Percentiles rank a stretch among this genome's conserved stretches.
Evolutionary conservation across 2,113 vertebrate species (phyloP).

Genomic region (Pygoscelis adeliae): DNA sequence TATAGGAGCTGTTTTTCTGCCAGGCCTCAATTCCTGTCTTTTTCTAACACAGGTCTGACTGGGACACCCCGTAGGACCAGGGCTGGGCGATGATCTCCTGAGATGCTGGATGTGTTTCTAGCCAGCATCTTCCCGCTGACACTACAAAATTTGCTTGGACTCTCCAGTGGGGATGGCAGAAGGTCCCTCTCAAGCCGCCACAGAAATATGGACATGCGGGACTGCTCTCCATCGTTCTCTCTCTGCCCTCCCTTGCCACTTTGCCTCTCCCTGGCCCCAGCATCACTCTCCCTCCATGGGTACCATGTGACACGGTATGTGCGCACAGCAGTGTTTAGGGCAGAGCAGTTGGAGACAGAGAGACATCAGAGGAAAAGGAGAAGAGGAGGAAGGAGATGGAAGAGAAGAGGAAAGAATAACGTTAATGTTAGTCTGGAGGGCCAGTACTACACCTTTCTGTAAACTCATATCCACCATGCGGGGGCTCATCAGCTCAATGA

Average conservation of each 20-base stretch:
- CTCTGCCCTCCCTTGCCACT: not conserved
- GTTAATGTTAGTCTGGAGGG: slow-evolving; percentile 77
- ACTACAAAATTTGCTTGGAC: not conserved
- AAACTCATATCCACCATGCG: slow-evolving; percentile 88
- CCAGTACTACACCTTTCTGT: slow-evolving; percentile 88
- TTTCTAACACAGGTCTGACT: not conserved
- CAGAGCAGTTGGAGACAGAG: slow-evolving; percentile 58
- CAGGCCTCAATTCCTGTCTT: not conserved
- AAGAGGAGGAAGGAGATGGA: slow-evolving; percentile 34
- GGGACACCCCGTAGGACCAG: not conserved
- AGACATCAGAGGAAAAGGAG: slow-evolving; percentile 31
- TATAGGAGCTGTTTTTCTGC: not conserved
- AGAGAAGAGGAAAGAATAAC: slow-evolving; percentile 68
- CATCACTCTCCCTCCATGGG: not conserved
- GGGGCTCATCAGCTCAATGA: slow-evolving; percentile 85
- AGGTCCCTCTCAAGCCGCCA: not conserved
- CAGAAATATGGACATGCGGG: not conserved
- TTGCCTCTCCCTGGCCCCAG: not conserved
- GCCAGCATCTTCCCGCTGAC: not conserved
- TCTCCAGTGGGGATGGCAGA: not conserved
- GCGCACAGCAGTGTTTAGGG: slow-evolving; percentile 67
- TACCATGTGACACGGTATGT: slow-evolving; percentile 76
- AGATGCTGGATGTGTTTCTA: not conserved
- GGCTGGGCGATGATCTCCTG: not conserved
- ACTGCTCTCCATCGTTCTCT: not conserved